Evolutionary conservation across 2,797 vertebrate species (phyloP).

Genomic region (Coluber constrictor): DNA sequence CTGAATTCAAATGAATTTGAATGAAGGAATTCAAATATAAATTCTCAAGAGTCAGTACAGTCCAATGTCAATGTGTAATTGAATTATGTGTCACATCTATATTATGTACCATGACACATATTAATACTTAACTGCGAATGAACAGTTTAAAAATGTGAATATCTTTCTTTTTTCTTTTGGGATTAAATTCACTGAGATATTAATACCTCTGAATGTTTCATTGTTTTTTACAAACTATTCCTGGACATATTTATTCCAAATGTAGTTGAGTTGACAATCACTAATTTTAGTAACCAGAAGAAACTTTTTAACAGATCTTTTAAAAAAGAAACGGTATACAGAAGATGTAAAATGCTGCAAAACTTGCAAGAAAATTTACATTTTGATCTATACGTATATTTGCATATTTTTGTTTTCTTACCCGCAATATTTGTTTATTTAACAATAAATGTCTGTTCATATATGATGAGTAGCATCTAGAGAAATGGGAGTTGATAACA

Average conservation of each 20-base stretch:
- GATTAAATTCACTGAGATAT: background rate
- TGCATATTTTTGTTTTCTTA: background rate
- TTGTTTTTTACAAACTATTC: background rate
- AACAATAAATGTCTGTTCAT: background rate
- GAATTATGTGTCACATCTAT: background rate
- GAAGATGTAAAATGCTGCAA: background rate
- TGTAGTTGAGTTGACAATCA: background rate
- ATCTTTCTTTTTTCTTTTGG: background rate
- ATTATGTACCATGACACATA: background rate
- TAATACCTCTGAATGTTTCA: background rate
- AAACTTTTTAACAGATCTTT: background rate
- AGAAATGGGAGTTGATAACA: background rate
- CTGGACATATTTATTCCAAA: background rate
- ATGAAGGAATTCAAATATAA: background rate
- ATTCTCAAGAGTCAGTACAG: background rate
- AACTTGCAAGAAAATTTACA: background rate
- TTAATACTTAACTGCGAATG: constrained; percentile 9
- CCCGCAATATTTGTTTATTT: background rate
- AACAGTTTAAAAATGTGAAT: background rate
- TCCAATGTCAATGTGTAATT: background rate
- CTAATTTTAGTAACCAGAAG: background rate
- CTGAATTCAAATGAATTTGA: background rate
- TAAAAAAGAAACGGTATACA: background rate
- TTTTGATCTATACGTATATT: background rate
- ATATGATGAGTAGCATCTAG: background rate